Percentiles rank a stretch among this genome's conserved stretches.
phyloP scores from a whole-genome alignment of 1,140 invertebrate species.

The Trypoxylus dichotomus region DNA sequence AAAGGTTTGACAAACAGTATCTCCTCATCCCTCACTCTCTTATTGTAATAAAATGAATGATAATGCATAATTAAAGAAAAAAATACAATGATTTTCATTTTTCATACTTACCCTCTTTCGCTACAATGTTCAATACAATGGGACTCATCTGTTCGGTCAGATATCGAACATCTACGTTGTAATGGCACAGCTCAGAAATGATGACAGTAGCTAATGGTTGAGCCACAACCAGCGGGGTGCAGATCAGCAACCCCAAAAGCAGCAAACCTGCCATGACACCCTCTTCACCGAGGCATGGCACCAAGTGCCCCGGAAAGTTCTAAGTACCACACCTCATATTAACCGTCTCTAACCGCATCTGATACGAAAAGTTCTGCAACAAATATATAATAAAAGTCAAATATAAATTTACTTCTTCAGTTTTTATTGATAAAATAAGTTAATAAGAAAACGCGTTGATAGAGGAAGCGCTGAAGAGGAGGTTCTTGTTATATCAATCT shows the following conservation, averaged over 20 bases:
- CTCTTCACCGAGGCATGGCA: slow-evolving; percentile 49
- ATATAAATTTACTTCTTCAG: background rate
- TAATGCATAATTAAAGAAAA: background rate
- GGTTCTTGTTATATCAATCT: too few species aligned
- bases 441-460: too few species aligned
- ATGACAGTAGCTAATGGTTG: slow-evolving; percentile 35
- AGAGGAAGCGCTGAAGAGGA: too few species aligned
- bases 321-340: background rate
- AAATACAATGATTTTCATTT: background rate
- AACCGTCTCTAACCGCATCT: background rate
- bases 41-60: too few species aligned
- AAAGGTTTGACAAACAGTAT: too few species aligned
- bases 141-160: slow-evolving; percentile 41
- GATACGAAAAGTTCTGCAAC: background rate
- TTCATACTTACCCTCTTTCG: slow-evolving; percentile 41
- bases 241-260: slow-evolving; percentile 49
- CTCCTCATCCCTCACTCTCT: too few species aligned
- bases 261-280: slow-evolving; percentile 49
- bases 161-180: slow-evolving; percentile 43
- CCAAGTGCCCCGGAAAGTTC: slow-evolving; percentile 26
- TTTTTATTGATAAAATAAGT: background rate
- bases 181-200: slow-evolving; percentile 45
- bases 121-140: slow-evolving; percentile 36
- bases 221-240: slow-evolving; percentile 41
- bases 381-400: too few species aligned